Base-by-base conservation (phyloP, 2,888 invertebrate genomes). In the Bimastos eiseni region DNA sequence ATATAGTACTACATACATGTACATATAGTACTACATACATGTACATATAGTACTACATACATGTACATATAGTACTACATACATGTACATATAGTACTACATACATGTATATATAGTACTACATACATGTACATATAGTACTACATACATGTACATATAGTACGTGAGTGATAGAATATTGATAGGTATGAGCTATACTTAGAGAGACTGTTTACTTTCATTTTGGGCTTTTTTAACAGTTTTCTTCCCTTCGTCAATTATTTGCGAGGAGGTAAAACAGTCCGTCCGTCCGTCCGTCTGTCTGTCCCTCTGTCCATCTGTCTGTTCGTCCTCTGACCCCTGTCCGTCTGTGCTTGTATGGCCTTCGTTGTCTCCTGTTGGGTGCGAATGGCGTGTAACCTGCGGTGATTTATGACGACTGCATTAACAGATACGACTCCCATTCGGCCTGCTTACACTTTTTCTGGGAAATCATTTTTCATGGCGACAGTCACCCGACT, bases 381-480 rank as follows among this genome's bases (percentile, higher is more conserved):
- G 70, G 0, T 13, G 70, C 70, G 70, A 70, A n/a, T 70, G 70
- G 30, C 70, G 70, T 70, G n/a, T 70, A 70, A 70, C 70, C 70
- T 70, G 70, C n/a, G n/a, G 8, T 70, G 70, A 70, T 70, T 70
- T 70, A 70, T 70, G 70, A n/a, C 70, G 70, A 70, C 70, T 70
- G 70, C 70, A 70, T 70, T 70, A 70, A n/a, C 70, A 70, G 70
- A 70, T 70, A 70, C 70, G 70, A 70, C 70, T 70, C 70, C 70
- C 70, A n/a, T 70, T 70, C 70, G 70, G 70, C 70, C 70, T 70
- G 30, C 70, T 30, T n/a, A 70, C 70, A 70, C 70, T 70, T 70
- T n/a, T 70, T 70, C n/a, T 5, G 70, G 70, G 70, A 70, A 70
- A 70, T 70, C 70, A 70, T 70, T 70, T 70, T 70, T 70, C 70